Evolutionary conservation across 2,113 vertebrate species (phyloP).

Genomic region (Aviceda subcristata): DNA sequence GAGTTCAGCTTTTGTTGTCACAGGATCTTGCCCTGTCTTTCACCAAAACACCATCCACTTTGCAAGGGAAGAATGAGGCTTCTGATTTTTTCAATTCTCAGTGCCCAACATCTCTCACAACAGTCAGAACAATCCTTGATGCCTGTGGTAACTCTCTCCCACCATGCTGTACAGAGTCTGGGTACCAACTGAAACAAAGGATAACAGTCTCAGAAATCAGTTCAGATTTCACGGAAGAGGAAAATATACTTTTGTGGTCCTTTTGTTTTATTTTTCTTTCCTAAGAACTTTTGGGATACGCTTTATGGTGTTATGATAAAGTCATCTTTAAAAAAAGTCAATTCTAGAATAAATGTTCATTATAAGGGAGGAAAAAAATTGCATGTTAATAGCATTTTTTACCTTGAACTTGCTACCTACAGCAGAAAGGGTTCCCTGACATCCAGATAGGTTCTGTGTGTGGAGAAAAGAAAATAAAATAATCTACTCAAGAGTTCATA

Average conservation of each 20-base stretch:
- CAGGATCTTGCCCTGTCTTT: background rate
- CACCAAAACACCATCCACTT: background rate
- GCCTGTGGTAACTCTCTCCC: background rate
- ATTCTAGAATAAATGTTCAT: background rate
- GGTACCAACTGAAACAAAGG: background rate
- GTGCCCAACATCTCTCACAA: background rate
- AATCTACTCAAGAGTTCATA: background rate
- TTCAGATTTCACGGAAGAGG: background rate
- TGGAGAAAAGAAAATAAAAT: background rate
- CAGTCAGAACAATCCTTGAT: background rate
- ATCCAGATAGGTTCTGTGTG: too few relatives aligned
- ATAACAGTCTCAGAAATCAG: background rate
- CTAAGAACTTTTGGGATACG: background rate
- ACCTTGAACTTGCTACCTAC: background rate
- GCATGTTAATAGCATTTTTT: background rate
- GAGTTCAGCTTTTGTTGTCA: background rate
- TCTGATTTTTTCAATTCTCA: background rate
- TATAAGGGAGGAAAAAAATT: background rate
- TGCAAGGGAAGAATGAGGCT: background rate
- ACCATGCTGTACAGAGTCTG: background rate
- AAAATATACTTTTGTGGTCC: background rate
- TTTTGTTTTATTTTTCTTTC: background rate
- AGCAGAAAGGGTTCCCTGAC: background rate
- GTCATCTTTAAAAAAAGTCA: too few relatives aligned
- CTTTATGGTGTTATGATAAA: background rate